These are phyloP conservation scores for Akabosia matsudoensis DNA, from an alignment of 1,140 invertebrate species.

Conservation along the genomic window DNA sequence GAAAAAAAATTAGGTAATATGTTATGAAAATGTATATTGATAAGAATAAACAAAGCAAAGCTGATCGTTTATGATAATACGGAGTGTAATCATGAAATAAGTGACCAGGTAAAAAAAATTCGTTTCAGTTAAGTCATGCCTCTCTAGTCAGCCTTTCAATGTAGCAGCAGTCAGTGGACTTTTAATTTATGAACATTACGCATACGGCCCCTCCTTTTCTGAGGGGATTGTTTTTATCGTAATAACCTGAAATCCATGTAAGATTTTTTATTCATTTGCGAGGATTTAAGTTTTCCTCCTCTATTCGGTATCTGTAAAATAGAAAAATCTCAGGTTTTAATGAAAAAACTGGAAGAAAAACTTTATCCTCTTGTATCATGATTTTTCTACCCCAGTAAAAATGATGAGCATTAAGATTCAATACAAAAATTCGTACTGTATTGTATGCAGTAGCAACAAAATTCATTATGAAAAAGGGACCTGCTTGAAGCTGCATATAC, in stretches of 20 bases:
- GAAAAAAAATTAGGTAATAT: no score
- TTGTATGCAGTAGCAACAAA: not conserved
- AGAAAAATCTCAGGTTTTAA: conserved; percentile 1
- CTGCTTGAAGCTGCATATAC: no score
- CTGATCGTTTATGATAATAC: conserved; percentile 4
- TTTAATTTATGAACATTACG: conserved; percentile 27
- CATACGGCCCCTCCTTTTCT: conserved; percentile 16
- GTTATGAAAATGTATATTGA: no score
- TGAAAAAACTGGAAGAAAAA: conserved; percentile 7
- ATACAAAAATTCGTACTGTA: not conserved
- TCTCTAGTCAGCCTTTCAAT: conserved; percentile 17
- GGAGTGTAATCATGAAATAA: not conserved
- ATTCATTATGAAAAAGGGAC: no score
- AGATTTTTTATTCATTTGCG: not conserved
- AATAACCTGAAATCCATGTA: not conserved
- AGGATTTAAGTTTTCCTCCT: not conserved
- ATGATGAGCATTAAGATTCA: not conserved
- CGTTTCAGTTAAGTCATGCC: conserved; percentile 6
- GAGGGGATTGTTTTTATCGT: not conserved
- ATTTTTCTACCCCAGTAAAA: not conserved
- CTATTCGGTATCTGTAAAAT: not conserved
- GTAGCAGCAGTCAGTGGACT: conserved; percentile 18
- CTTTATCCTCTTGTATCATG: not conserved
- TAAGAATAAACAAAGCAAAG: no score
- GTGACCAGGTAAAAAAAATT: not conserved